Percentiles rank a stretch among this genome's conserved stretches.
Conservation (phyloP, 2,113 vertebrate genomes). For the Thalassoma bifasciatum region DNA sequence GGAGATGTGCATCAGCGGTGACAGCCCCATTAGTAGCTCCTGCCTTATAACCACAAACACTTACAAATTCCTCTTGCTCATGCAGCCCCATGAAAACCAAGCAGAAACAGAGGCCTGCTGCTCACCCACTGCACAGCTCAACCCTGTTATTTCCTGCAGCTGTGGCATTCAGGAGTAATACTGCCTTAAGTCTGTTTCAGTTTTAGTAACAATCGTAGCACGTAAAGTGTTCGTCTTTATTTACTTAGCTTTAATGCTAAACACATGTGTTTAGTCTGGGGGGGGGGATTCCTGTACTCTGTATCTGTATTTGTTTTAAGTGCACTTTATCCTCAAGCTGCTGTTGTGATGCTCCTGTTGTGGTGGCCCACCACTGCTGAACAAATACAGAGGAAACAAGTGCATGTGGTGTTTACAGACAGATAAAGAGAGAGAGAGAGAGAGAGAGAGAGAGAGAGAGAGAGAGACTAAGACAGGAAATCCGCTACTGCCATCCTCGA, state of each 20-base stretch:
- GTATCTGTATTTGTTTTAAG: constrained; percentile 35
- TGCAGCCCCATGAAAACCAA: constrained; percentile 27
- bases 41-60: constrained; percentile 26
- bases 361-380: constrained; percentile 22
- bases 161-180: constrained; percentile 14
- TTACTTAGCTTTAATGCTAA: constrained; percentile 15
- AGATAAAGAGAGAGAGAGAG: background rate
- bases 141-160: constrained; percentile 36
- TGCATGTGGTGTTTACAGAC: constrained; percentile 44
- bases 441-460: background rate
- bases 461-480: constrained; percentile 32
- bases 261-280: constrained; percentile 20
- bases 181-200: constrained; percentile 9
- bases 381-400: constrained; percentile 44
- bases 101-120: background rate
- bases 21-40: constrained; percentile 27
- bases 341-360: constrained; percentile 2
- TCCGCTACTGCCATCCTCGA: constrained; percentile 36
- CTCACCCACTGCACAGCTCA: constrained; percentile 26
- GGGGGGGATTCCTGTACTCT: background rate
- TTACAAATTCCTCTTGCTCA: constrained; percentile 23
- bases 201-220: background rate
- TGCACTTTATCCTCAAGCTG: constrained; percentile 22
- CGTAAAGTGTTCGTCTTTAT: background rate
- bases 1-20: constrained; percentile 1